Percentiles rank a stretch among this genome's conserved stretches.
phyloP scores from a whole-genome alignment of 2,888 invertebrate genomes.

The Eulithis prunata region DNA sequence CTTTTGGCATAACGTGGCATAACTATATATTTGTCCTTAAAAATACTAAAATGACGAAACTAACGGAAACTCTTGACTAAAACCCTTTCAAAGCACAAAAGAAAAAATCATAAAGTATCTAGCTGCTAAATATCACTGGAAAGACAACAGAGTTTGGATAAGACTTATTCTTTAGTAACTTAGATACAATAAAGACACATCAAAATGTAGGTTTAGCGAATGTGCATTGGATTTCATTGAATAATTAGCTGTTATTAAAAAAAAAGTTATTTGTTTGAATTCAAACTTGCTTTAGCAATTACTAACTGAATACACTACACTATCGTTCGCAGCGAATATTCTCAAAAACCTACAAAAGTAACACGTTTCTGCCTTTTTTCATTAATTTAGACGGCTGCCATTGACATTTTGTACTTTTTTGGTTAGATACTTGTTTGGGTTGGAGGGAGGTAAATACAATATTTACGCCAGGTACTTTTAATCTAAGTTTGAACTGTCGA shows the following conservation, averaged over 20 bases:
- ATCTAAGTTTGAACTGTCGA: too few species aligned
- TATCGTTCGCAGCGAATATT: neutral
- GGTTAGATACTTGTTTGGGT: too few species aligned
- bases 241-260: neutral
- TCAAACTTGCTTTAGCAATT: neutral
- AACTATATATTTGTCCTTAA: too few species aligned
- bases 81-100: neutral
- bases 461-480: too few species aligned
- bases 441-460: too few species aligned
- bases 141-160: constrained; percentile 15
- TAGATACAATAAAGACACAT: constrained; percentile 8
- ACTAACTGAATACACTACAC: neutral
- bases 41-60: neutral
- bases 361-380: neutral
- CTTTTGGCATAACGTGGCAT: constrained; percentile 6
- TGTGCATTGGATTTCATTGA: constrained; percentile 1
- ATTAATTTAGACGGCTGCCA: too few species aligned
- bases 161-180: neutral
- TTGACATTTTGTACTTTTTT: too few species aligned
- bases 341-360: neutral
- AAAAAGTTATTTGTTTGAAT: neutral
- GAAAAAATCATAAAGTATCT: neutral
- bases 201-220: constrained; percentile 13
- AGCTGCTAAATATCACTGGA: constrained; percentile 1
- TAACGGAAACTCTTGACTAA: too few species aligned